Conservation (phyloP, 2,797 vertebrate genomes). For the Benthosema pterotum region DNA sequence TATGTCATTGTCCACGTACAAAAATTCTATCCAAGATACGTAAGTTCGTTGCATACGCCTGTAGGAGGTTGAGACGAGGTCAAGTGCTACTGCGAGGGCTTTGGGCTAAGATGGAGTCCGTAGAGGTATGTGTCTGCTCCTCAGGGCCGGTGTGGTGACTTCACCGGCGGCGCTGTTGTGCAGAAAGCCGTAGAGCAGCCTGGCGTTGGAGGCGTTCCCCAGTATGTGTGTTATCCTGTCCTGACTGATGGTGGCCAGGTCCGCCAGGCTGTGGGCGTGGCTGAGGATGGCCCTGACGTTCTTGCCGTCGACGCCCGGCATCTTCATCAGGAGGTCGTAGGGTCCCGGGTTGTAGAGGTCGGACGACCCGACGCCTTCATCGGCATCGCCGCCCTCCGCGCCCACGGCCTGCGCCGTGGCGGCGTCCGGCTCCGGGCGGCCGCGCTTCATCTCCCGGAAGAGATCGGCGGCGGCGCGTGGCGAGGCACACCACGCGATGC, state of each 20-base stretch:
- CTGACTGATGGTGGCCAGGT: conserved; percentile 83
- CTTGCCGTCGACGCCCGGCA: conserved; percentile 92
- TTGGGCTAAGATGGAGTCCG: no score
- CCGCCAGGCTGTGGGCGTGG: conserved; percentile 84
- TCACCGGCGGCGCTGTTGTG: conserved; percentile 76
- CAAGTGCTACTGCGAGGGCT: no score
- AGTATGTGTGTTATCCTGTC: conserved; percentile 83
- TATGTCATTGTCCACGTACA: no score
- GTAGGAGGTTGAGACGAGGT: no score
- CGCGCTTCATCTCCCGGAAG: conserved; percentile 91
- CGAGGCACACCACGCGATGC: conserved; percentile 95
- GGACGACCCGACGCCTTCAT: conserved; percentile 82
- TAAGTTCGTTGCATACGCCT: no score
- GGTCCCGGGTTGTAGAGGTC: conserved; percentile 92
- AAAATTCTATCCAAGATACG: no score
- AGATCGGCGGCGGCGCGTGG: conserved; percentile 90
- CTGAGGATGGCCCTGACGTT: conserved; percentile 86
- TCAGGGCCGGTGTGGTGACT: conserved; percentile 58
- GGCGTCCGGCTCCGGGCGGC: conserved; percentile 83
- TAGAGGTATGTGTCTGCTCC: conserved; percentile 52
- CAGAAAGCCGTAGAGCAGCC: conserved; percentile 89
- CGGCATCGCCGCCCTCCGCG: conserved; percentile 68
- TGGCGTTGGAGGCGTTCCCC: conserved; percentile 81
- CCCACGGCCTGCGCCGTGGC: conserved; percentile 84
- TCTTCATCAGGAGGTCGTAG: conserved; percentile 93